Base-by-base conservation (phyloP, 2,888 invertebrate species). In the Neoitamus cyanurus region DNA sequence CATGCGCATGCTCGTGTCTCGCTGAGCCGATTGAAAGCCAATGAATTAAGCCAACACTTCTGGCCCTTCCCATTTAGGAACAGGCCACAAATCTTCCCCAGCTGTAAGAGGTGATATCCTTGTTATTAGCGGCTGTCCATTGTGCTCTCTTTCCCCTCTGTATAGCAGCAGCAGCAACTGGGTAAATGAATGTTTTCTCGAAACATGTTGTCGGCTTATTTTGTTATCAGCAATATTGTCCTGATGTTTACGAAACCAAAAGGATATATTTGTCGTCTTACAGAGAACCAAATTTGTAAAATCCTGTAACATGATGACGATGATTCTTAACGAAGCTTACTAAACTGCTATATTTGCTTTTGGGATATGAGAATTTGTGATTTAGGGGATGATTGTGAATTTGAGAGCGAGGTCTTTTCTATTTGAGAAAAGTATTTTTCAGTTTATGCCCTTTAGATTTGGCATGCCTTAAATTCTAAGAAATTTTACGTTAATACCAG, bases 21-120 rank as follows among this genome's bases (percentile, higher is more conserved):
- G 36, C 36, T 78, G 78, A 78, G 42, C 46, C 48, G 78, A 78
- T 78, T 78, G 48, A 78, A 48, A 48, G 78, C 78, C 78, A 78
- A 78, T 78, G 78, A 78, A 78, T 78, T 78, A 78, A 78, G 48
- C 46, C 46, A 78, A 78, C 78, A 78, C 78, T 78, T 48, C 28
- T 46, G 78, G 9, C 28, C 78, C 78, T 73, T 73, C 46, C 25
- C n/a, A 20, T 15, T 37, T 37, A 25, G 75, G 20, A 25, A 75
- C 25, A n/a, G 37, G 75, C 31, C 75, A 34, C 25, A 75, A 75
- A 25, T 37, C n/a, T 25, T 75, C 75, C 34, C 25, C n/a, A 36
- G 75, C 3, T 30, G 6, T 70, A 70, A 31, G 70, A 37, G 37
- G 15, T 75, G 75, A 75, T 75, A 75, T 75, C 75, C 75, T 75